Evolutionary conservation across 2,113 vertebrate genomes (phyloP), one percentile per base, ranked within the genome.

Genomic region (Sylvia atricapilla): DNA sequence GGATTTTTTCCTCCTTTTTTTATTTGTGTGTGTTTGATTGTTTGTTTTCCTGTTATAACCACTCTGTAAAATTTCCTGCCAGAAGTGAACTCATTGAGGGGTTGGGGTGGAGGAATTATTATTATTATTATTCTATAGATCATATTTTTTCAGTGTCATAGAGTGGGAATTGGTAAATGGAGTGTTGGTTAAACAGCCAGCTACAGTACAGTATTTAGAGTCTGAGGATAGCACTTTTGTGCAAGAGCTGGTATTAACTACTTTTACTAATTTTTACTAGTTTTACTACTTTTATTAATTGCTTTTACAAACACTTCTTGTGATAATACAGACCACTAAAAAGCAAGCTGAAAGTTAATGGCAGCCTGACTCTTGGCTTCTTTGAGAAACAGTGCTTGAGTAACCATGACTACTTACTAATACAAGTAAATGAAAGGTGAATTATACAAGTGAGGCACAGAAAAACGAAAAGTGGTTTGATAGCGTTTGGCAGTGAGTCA

Each of bases 1-100:
- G 6, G 4, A 1, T 2, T 50, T 52, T 39, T 37, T 14, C 7
- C 3, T 4, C 4, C 0, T 21, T 20, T 21, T 31, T 46, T 14
- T 1, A 15, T 47, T 44, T n/a, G 1, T 43, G 16, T 31, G 28
- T 3, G 4, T 47, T 77, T 55, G 11, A 15, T 25, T 9, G 2
- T 2, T 8, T 64, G 53, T 46, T 62, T 84, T 25, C 14, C n/a
- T 86, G 3, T 82, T 79, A 28, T 2, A 60, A 66, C 7, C 9
- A 28, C 25, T 69, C 13, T 37, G 11, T 55, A 67, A 84, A 83
- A 68, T 76, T 31, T 94, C 15, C 25, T 79, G 23, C 18, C 63
- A 41, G 43, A 67, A 9, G 1, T 67, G 16, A 56, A 50, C 24
- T 44, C 30, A 18, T 2, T 69, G 50, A 24, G 9, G 17, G 7